phyloP scores from a whole-genome alignment of 2,113 vertebrate genomes.

The Phyllopteryx taeniolatus region DNA sequence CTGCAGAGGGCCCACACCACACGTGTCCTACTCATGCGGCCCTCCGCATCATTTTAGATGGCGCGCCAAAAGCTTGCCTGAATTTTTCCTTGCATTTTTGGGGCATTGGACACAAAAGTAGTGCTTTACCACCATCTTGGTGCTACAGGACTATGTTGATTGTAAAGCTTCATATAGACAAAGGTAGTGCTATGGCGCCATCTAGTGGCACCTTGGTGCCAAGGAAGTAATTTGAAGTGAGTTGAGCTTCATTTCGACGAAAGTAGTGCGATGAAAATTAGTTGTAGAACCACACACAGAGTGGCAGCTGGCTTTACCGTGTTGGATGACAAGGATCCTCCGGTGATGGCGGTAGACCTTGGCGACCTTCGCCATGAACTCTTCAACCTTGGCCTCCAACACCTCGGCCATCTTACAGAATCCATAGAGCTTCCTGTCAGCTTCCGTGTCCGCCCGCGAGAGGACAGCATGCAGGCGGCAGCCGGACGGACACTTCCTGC shows the following conservation, averaged over 20 bases:
- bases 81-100: too few relatives aligned
- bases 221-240: background rate
- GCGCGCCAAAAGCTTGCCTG: too few relatives aligned
- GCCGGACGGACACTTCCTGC: constrained; percentile 66
- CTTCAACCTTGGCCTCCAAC: constrained; percentile 15
- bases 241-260: background rate
- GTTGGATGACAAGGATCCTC: constrained; percentile 38
- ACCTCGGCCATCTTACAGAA: constrained; percentile 41
- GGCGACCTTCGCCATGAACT: constrained; percentile 37
- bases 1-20: constrained; percentile 31
- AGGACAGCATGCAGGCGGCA: constrained; percentile 71
- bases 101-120: background rate
- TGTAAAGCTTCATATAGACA: background rate
- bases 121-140: too few relatives aligned
- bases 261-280: background rate
- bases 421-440: constrained; percentile 35
- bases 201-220: background rate
- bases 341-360: constrained; percentile 51
- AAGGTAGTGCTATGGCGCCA: background rate
- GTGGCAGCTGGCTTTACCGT: constrained; percentile 37
- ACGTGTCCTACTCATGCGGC: too few relatives aligned
- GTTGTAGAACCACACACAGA: background rate
- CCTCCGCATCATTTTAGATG: too few relatives aligned
- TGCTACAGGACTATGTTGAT: background rate
- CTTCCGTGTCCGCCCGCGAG: constrained; percentile 29